A percentile compares a stretch with the other conserved stretches of the same genome.
Conservation (phyloP, 2,113 vertebrate genomes). For the Hippotragus niger region DNA sequence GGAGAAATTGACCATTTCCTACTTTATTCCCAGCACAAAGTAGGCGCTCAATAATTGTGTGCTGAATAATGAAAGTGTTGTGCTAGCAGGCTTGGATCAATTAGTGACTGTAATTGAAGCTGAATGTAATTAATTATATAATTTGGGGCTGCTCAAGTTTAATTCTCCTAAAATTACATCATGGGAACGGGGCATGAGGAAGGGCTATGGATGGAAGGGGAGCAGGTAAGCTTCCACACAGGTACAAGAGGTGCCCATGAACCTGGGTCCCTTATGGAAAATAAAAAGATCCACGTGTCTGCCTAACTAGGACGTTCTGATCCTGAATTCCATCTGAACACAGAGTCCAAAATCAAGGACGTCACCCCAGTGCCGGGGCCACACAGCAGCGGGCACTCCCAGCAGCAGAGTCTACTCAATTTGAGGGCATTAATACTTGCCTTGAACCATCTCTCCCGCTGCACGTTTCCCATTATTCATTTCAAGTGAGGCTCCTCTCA, state of each 20-base stretch:
- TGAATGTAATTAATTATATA: conserved; percentile 72
- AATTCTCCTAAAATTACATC: conserved; percentile 66
- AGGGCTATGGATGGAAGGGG: neutral
- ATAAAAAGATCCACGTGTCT: neutral
- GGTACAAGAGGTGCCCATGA: neutral
- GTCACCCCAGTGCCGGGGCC: too few relatives aligned
- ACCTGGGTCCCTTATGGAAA: neutral
- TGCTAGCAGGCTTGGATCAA: conserved; percentile 67
- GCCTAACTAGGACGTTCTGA: neutral
- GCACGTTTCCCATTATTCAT: neutral
- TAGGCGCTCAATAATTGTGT: conserved; percentile 40
- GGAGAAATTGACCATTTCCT: conserved; percentile 49
- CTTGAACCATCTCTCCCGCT: neutral
- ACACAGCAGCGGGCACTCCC: neutral
- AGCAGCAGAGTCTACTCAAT: neutral
- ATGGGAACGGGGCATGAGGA: conserved; percentile 20
- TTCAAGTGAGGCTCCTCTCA: neutral
- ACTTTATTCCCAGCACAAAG: conserved; percentile 49
- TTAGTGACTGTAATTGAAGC: conserved; percentile 65
- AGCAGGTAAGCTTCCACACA: neutral
- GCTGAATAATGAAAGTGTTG: conserved; percentile 59
- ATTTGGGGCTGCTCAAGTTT: conserved; percentile 66
- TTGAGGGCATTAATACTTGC: neutral
- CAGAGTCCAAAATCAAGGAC: neutral
- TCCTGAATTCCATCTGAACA: neutral